Evolutionary conservation across 1,140 invertebrate species (phyloP).

Genomic region (Drosophila sproati): DNA sequence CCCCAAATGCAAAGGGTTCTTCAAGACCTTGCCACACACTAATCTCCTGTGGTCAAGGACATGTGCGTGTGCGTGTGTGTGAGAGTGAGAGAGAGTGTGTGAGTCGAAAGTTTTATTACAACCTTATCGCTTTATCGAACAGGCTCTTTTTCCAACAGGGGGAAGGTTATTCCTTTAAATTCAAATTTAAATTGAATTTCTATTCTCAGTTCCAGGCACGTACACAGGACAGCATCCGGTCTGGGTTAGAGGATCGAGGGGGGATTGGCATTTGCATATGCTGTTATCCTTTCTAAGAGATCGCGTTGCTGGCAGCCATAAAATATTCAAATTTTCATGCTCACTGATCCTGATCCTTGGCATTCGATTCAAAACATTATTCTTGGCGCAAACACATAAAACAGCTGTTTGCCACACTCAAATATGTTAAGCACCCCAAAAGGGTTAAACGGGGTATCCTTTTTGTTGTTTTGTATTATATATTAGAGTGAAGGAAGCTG

Average conservation of each 20-base stretch:
- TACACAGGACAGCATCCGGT: slow-evolving; percentile 67
- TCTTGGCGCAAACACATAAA: slow-evolving; percentile 28
- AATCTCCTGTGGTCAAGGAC: slow-evolving; percentile 65
- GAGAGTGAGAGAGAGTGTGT: slow-evolving; percentile 27
- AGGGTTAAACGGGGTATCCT: slow-evolving; percentile 52
- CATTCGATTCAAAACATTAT: slow-evolving; percentile 21
- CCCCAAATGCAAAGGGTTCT: slow-evolving; percentile 31
- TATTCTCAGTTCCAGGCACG: slow-evolving; percentile 53
- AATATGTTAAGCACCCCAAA: background rate
- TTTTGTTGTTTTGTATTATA: slow-evolving; percentile 13
- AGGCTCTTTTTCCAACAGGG: slow-evolving; percentile 10
- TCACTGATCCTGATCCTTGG: slow-evolving; percentile 39
- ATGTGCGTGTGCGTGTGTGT: slow-evolving; percentile 51
- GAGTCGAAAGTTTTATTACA: slow-evolving; percentile 58
- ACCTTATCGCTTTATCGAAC: slow-evolving; percentile 64
- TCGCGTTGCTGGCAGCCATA: slow-evolving; percentile 23
- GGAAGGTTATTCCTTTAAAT: slow-evolving; percentile 6
- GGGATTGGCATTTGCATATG: slow-evolving; percentile 39
- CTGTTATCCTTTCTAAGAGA: slow-evolving; percentile 14
- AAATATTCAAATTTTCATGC: slow-evolving; percentile 45
- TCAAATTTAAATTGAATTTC: slow-evolving; percentile 17
- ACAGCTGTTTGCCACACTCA: slow-evolving; percentile 56
- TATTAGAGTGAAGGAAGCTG: background rate
- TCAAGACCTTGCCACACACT: slow-evolving; percentile 29
- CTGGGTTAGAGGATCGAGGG: background rate